Evolutionary conservation across 2,888 invertebrate species (phyloP).

Genomic region (Luperina nickerlii): DNA sequence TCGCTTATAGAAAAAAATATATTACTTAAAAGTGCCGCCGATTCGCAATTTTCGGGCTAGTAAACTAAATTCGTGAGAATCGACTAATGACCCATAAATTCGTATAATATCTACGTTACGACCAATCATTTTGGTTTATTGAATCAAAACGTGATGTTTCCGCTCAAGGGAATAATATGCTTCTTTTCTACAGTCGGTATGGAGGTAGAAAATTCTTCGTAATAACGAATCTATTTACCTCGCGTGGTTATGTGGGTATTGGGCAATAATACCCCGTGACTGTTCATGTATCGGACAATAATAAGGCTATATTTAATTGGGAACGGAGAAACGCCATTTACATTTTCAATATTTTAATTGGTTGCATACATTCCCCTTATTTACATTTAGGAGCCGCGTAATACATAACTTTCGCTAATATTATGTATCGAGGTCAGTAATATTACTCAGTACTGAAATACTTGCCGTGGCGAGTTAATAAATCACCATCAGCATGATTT

Average conservation of each 20-base stretch:
- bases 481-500: conserved; percentile 22
- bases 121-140: conserved; percentile 9
- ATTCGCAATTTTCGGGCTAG: no score
- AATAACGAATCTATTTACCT: conserved; percentile 1
- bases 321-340: neutral
- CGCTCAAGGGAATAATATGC: neutral
- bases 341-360: conserved; percentile 37
- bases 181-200: no score
- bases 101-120: no score
- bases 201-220: conserved; percentile 6
- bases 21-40: no score
- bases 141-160: neutral
- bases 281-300: neutral
- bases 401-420: conserved; percentile 34
- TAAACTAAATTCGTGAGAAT: no score
- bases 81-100: neutral
- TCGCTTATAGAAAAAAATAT: no score
- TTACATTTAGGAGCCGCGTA: conserved; percentile 28
- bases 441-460: conserved; percentile 25
- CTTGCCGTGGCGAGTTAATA: conserved; percentile 13
- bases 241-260: neutral
- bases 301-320: neutral
- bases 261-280: neutral
- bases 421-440: conserved; percentile 42
- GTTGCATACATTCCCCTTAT: conserved; percentile 13